These are phyloP conservation scores for Brachyalestes nurse DNA, from an alignment of 2,797 vertebrate species.

Conservation along the genomic window DNA sequence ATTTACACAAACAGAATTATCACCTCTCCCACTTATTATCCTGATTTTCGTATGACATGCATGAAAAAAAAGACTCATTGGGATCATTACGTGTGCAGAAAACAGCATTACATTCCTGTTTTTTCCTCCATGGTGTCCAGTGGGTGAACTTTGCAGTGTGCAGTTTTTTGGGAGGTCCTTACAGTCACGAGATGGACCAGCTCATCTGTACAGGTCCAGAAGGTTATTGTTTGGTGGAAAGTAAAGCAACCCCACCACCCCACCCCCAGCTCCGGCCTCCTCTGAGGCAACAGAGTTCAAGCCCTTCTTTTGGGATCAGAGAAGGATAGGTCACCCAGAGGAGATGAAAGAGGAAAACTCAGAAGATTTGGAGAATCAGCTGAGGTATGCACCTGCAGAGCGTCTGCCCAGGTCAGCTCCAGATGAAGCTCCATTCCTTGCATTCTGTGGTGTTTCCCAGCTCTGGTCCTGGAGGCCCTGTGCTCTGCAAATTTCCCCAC, in stretches of 20 bases:
- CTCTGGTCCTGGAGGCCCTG: no score
- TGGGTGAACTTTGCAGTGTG: background rate
- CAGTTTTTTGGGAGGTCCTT: background rate
- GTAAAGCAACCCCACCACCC: no score
- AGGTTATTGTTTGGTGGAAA: slow-evolving; percentile 1
- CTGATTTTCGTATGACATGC: no score
- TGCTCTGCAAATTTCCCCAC: no score
- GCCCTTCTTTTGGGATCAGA: slow-evolving; percentile 40
- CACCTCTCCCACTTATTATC: no score
- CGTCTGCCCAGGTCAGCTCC: background rate
- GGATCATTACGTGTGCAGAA: background rate
- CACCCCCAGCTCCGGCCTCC: background rate
- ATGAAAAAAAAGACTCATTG: background rate
- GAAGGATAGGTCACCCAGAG: slow-evolving; percentile 27
- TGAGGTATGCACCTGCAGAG: slow-evolving; percentile 30
- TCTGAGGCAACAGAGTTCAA: slow-evolving; percentile 31
- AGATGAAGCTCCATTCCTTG: no score
- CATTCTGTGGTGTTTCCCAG: no score
- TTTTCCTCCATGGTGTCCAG: background rate
- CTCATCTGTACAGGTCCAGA: background rate
- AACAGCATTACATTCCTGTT: background rate
- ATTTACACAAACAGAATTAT: background rate
- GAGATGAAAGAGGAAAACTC: background rate
- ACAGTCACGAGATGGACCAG: background rate
- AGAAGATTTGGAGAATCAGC: slow-evolving; percentile 15